Percentiles rank a stretch among this genome's conserved stretches.
Evolutionary conservation across 2,888 invertebrate genomes (phyloP).

Genomic region (Lasioglossum leucozonium): DNA sequence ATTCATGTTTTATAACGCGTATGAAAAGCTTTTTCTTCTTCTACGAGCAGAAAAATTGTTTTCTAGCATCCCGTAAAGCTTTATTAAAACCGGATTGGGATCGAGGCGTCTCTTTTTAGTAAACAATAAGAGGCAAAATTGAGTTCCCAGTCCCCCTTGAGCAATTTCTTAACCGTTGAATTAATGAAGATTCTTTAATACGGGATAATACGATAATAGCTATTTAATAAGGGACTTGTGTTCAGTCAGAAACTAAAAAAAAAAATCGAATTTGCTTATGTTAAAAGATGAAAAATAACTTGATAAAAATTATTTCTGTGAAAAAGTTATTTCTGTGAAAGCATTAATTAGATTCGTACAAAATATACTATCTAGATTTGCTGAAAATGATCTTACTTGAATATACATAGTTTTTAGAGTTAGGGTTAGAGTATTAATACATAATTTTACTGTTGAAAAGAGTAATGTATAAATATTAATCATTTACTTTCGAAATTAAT

Average conservation of each 20-base stretch:
- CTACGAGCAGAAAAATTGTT: not conserved
- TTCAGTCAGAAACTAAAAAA: not conserved
- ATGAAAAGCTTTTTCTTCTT: not conserved
- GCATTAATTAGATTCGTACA: not conserved
- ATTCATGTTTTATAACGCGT: not conserved
- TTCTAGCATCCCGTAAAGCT: not conserved
- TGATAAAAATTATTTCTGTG: not conserved
- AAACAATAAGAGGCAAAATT: not conserved
- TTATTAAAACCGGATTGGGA: constrained; percentile 2
- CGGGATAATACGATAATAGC: not conserved
- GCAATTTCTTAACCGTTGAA: not conserved
- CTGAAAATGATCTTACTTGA: not conserved
- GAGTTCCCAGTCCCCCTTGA: not conserved
- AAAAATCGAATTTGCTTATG: not conserved
- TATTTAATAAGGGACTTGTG: not conserved
- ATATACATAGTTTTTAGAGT: not conserved
- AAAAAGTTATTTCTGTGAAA: not conserved
- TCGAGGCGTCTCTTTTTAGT: not conserved
- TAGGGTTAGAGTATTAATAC: not conserved
- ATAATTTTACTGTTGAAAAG: not conserved
- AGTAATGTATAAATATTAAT: not conserved
- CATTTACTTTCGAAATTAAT: not conserved
- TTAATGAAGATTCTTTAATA: not conserved
- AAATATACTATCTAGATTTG: not conserved
- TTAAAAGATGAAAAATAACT: not conserved